Evolutionary conservation across 1,140 invertebrate species (phyloP), one percentile per base, ranked within the genome.

Genomic region (Leptinotarsa texana): DNA sequence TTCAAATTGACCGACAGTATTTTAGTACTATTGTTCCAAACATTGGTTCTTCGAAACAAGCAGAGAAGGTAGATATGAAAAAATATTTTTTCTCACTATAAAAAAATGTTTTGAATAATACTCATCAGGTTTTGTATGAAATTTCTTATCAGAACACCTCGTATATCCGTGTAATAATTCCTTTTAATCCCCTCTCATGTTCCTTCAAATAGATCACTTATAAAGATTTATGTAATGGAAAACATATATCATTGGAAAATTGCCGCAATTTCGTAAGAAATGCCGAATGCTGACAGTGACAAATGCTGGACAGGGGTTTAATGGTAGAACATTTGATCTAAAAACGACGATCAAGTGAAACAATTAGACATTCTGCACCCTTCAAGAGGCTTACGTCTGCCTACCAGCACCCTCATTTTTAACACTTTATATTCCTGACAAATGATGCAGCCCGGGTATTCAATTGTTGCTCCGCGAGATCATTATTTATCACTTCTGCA

Each of bases 171-270:
- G 33, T 42, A 65, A 65, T 24, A 15, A 65, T 6, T 13, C 21
- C 13, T 33, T 15, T 22, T 6, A n/a, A 24, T 15, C 21, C 21
- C 21, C 63, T 24, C 84, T 85, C 80, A 80, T 84, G 84, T 85
- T 82, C 84, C 83, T 63, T 69, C 75, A 75, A 77, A 82, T 82
- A 81, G 80, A 82, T 82, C 80, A 81, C 78, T 80, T 79, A 79
- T 81, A 82, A 83, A 83, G 80, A 82, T 81, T 82, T 81, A 82
- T 81, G 82, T 83, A 81, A 83, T 82, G 81, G 82, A 82, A 82
- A 81, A 80, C 82, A 82, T 83, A 83, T 82, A 83, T 83, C 82
- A 83, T 83, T 82, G 78, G 77, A 57, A 42, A 57, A 57, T 57
- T 57, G 6, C 51, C 15, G 51, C 80, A 78, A 80, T 82, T 80